A percentile compares a stretch with the other conserved stretches of the same genome.
These are phyloP conservation scores for Lophius piscatorius DNA, from an alignment of 2,113 vertebrate genomes.

Conservation along the genomic window DNA sequence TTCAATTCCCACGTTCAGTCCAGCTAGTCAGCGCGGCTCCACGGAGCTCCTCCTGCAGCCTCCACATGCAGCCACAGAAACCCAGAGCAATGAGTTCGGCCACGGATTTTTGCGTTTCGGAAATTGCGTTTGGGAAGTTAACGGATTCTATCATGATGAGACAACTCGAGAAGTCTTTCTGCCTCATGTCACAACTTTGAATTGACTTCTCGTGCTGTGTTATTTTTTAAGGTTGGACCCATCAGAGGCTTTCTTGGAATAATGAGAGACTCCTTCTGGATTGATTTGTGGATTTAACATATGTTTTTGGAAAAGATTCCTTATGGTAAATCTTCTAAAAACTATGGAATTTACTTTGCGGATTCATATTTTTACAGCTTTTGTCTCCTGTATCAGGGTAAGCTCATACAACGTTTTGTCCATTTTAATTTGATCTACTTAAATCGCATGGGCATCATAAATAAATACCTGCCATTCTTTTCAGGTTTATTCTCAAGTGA, in stretches of 20 bases:
- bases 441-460: neutral
- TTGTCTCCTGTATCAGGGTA: constrained; percentile 88
- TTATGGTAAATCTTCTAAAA: constrained; percentile 20
- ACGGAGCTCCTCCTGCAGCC: constrained; percentile 39
- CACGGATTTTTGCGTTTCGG: constrained; percentile 44
- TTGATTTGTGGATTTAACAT: constrained; percentile 50
- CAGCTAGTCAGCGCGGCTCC: constrained; percentile 44
- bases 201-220: neutral
- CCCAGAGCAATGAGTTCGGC: constrained; percentile 4
- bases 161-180: constrained; percentile 15
- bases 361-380: constrained; percentile 67
- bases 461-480: constrained; percentile 44
- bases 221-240: constrained; percentile 44
- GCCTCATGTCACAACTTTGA: constrained; percentile 6
- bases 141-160: constrained; percentile 34
- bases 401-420: neutral
- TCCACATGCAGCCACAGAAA: constrained; percentile 44
- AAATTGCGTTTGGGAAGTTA: constrained; percentile 36
- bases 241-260: constrained; percentile 48
- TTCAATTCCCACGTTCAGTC: constrained; percentile 81
- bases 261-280: constrained; percentile 58
- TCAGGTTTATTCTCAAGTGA: constrained; percentile 82
- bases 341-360: constrained; percentile 72
- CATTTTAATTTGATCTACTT: too few species aligned
- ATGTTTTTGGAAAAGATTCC: constrained; percentile 7